Base-by-base conservation (phyloP, 2,888 invertebrate species). In the Tachina lurida region DNA sequence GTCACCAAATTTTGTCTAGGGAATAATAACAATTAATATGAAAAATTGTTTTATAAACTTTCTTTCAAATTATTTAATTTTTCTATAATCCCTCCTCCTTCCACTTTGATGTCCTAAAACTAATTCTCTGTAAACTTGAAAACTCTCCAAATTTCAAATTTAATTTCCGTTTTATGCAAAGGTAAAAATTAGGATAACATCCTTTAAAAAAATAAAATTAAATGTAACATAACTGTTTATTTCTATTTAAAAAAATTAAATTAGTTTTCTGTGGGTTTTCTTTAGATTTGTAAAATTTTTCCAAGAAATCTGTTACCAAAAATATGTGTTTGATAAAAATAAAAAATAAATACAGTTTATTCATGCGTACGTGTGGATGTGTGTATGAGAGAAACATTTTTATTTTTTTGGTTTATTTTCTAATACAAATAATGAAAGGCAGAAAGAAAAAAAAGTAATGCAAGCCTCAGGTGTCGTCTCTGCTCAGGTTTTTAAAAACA, bases 381-480 rank as follows among this genome's bases (percentile, higher is more conserved):
- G 9, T 70, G 43, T 45, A 22, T 39, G 31, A 31, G 52, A 45
- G 45, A n/a, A 47, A 41, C 19, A 68, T 10, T 45, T n/a, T n/a
- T n/a, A n/a, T n/a, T n/a, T n/a, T n/a, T n/a, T 67, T 39, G 49
- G 47, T 43, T 41, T 39, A 10, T 31, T 60, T 77, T 68, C 68
- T 60, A 77, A 68, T 22, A 52, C 58, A 68, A 77, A 77, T 22
- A 77, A n/a, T 62, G 3, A 63, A 76, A 65, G 9, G 10, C 10
- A 10, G 19, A 17, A 54, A 43, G 13, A 39, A 74, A 31, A 22
- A 31, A 31, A 31, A 0, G 31, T 49, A 56, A 63, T 19, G 12
- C 70, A 58, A 31, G 76, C 82, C 82, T 76, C 82, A 82, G 82
- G 82, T 82, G 70, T 82, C 81, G 58, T 82, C 52, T 73, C 8